A percentile compares a stretch with the other conserved stretches of the same genome.
Conservation (phyloP, 2,113 vertebrate species). For the Symphodus melops region DNA sequence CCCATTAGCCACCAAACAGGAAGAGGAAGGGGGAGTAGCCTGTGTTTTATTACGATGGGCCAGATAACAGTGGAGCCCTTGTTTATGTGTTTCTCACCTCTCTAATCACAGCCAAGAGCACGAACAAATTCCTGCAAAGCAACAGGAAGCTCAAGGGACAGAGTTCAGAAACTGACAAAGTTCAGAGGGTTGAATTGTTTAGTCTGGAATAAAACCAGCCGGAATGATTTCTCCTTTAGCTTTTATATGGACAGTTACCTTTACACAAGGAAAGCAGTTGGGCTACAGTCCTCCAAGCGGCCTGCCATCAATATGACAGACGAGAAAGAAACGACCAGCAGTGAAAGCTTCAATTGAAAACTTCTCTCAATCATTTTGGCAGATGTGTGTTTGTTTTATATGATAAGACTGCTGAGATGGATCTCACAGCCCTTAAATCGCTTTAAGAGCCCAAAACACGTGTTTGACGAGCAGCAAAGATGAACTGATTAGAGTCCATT, state of each 20-base stretch:
- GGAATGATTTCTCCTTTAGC: neutral
- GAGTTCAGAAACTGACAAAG: constrained; percentile 33
- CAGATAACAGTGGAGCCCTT: constrained; percentile 72
- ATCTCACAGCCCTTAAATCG: neutral
- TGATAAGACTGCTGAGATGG: neutral
- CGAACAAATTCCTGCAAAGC: constrained; percentile 18
- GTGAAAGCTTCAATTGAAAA: no score
- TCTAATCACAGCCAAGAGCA: constrained; percentile 50
- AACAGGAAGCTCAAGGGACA: constrained; percentile 15
- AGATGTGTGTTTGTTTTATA: no score
- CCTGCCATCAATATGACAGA: no score
- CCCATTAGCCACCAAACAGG: constrained; percentile 75
- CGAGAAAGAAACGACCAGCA: no score
- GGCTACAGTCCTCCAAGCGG: no score
- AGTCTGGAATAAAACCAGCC: neutral
- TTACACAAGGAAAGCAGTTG: no score
- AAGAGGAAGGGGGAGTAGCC: constrained; percentile 72
- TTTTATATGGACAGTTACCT: neutral
- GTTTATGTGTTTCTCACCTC: constrained; percentile 78
- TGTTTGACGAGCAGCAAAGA: neutral
- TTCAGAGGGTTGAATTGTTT: constrained; percentile 10
- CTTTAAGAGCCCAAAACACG: neutral
- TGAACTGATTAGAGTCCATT: neutral
- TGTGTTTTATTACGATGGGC: constrained; percentile 73
- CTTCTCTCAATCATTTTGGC: no score